Evolutionary conservation across 2,113 vertebrate species (phyloP).

Genomic region (Calonectris borealis): DNA sequence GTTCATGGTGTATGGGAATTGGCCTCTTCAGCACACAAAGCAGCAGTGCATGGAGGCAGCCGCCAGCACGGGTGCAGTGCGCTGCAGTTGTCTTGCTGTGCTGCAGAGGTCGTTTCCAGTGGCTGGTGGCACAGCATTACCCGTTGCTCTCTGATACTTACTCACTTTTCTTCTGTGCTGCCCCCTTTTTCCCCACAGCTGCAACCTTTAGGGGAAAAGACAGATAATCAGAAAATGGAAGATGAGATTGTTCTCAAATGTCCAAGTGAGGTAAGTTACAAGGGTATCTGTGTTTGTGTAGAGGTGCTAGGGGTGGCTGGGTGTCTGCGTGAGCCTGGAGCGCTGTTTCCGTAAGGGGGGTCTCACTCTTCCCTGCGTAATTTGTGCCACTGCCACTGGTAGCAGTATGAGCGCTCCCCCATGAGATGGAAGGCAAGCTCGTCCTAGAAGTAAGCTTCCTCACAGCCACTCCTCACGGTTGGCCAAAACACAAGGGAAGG

Average conservation of each 20-base stretch:
- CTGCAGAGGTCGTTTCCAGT: not conserved
- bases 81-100: not conserved
- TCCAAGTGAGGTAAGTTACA: slow-evolving; percentile 64
- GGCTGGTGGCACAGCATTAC: not conserved
- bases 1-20: not conserved
- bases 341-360: rapidly evolving
- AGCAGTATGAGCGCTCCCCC: rapidly evolving
- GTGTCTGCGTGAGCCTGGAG: not conserved
- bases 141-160: not conserved
- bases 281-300: not conserved
- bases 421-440: not conserved
- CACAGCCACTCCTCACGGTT: rapidly evolving
- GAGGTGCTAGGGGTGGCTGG: not conserved
- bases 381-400: not conserved
- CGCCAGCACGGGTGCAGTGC: not conserved
- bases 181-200: slow-evolving; percentile 43
- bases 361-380: not conserved
- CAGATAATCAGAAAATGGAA: slow-evolving; percentile 9
- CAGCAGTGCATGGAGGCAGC: not conserved
- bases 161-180: not conserved
- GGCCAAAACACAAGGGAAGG: not conserved
- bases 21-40: not conserved
- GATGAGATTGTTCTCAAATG: slow-evolving; percentile 42
- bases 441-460: not conserved
- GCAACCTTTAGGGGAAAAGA: slow-evolving; percentile 74